These are phyloP conservation scores for Smittia aterrima DNA, from an alignment of 2,888 invertebrate genomes.

Conservation along the genomic window DNA sequence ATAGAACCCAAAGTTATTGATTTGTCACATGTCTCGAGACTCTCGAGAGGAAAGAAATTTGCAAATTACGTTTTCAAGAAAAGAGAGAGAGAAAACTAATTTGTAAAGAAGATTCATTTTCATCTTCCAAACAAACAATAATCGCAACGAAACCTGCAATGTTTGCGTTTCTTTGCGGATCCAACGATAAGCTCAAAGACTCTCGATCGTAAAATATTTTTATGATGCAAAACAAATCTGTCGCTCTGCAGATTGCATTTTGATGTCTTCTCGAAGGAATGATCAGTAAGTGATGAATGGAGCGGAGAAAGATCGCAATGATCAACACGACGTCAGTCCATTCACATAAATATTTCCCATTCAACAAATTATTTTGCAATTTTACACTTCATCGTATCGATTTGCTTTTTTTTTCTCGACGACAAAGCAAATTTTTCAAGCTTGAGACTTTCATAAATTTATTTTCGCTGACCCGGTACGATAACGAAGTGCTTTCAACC, in stretches of 20 bases:
- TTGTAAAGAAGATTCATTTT: background rate
- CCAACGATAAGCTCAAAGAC: background rate
- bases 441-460: background rate
- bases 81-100: background rate
- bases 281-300: background rate
- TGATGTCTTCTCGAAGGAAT: background rate
- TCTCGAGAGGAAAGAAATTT: background rate
- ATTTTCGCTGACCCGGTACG: background rate
- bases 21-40: background rate
- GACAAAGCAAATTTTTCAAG: background rate
- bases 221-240: constrained; percentile 4
- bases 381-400: constrained; percentile 31
- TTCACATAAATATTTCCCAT: background rate
- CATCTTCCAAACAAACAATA: background rate
- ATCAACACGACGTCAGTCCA: background rate
- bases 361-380: constrained; percentile 34
- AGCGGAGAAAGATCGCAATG: background rate
- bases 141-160: background rate
- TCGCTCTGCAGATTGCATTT: background rate
- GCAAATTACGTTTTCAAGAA: background rate
- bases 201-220: background rate
- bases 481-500: background rate
- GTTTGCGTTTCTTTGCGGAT: background rate
- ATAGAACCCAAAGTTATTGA: background rate
- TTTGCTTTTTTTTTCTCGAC: background rate